phyloP scores from a whole-genome alignment of 2,888 invertebrate genomes.

The Cephus nigrinus region DNA sequence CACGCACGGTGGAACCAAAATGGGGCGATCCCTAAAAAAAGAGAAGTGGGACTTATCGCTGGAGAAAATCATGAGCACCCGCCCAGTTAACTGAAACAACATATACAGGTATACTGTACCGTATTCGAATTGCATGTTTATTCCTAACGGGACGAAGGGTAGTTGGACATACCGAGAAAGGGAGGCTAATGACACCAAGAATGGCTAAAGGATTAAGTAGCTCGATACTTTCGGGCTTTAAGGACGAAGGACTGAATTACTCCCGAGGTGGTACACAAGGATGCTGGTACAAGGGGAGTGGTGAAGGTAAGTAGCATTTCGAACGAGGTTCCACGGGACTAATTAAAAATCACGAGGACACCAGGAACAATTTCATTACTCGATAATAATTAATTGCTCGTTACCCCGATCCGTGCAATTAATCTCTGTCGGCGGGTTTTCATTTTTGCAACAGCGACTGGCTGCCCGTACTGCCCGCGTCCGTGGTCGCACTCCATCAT shows the following conservation, averaged over 20 bases:
- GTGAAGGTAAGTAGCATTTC: not conserved
- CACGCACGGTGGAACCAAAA: not conserved
- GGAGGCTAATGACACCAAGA: not conserved
- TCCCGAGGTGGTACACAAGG: not conserved
- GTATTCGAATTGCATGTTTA: not conserved
- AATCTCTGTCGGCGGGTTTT: conserved; percentile 47
- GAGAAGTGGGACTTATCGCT: not conserved
- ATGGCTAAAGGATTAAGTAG: not conserved
- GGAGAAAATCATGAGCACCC: not conserved
- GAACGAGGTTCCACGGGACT: conserved; percentile 31
- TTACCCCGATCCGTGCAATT: conserved; percentile 43
- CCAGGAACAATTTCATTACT: conserved; percentile 45
- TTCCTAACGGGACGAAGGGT: not conserved
- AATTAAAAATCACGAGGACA: conserved; percentile 41
- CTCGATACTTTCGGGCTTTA: not conserved
- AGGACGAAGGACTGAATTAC: not conserved
- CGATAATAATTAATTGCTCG: conserved; percentile 57
- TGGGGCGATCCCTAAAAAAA: not conserved
- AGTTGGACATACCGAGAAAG: not conserved
- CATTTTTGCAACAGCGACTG: conserved; percentile 32
- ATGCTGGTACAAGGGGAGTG: not conserved
- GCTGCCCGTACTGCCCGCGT: not conserved
- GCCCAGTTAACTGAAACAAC: not conserved
- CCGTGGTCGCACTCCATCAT: conserved; percentile 47
- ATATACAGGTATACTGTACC: not conserved